A percentile compares a stretch with the other conserved stretches of the same genome.
phyloP scores from a whole-genome alignment of 30 jellyfish, hydroid and myxozoan genomes.

The Aurelia aurita region DNA sequence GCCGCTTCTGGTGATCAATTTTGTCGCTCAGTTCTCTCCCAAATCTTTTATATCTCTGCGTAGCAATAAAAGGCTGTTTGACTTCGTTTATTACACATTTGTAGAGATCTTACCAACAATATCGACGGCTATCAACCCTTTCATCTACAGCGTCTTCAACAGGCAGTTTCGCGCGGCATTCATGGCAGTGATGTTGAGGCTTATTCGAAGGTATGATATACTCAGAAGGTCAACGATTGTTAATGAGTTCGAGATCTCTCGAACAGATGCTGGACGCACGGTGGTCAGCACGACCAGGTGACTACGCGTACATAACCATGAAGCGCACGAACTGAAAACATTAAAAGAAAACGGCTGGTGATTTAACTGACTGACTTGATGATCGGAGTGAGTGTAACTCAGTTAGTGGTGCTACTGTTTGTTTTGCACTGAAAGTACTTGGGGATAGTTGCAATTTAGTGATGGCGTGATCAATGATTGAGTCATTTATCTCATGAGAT shows the following conservation, averaged over 20 bases:
- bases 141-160: slow-evolving; percentile 79
- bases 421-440: no score
- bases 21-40: slow-evolving; percentile 33
- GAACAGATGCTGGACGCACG: slow-evolving; percentile 4
- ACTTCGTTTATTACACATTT: slow-evolving; percentile 69
- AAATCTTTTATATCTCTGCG: slow-evolving; percentile 20
- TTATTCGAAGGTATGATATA: slow-evolving; percentile 41
- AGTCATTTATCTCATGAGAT: no score
- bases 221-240: slow-evolving; percentile 38
- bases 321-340: no score
- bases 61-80: slow-evolving; percentile 26
- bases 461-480: no score
- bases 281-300: no score
- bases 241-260: slow-evolving; percentile 41
- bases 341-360: no score
- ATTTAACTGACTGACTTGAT: no score
- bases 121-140: slow-evolving; percentile 84
- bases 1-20: slow-evolving; percentile 77
- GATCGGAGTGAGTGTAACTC: no score
- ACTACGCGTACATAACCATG: no score
- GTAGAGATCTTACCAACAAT: slow-evolving; percentile 79
- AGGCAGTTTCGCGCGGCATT: slow-evolving; percentile 83
- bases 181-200: slow-evolving; percentile 54
- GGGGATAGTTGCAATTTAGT: no score
- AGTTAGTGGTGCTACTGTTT: no score